Evolutionary conservation across 2,113 vertebrate genomes (phyloP), one percentile per base, ranked within the genome.

Genomic region (Gymnocephalus cernua): DNA sequence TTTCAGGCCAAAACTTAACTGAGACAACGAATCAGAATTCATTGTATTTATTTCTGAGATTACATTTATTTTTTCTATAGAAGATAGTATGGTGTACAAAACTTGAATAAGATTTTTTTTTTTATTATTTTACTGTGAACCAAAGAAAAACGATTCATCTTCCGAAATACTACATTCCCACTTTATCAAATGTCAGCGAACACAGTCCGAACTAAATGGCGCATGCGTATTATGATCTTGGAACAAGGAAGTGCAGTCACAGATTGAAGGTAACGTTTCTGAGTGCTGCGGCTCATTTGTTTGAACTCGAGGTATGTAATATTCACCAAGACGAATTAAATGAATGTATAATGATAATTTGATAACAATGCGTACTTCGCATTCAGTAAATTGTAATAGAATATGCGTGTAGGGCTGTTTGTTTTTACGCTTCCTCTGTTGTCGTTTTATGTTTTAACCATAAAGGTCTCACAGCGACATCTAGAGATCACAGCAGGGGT

Each of bases 211-310:
- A 14, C 32, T 1, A 29, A 50, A 29, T 1, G 0, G n/a, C 83
- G 63, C 89, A 82, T 86, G 89, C 83, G 85, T 23, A 5, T 6
- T 32, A 6, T 0, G 12, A 1, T 11, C n/a, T 16, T 16, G 18
- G 0, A 61, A 86, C 78, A 0, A 9, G 91, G 87, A 92, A 91
- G 82, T 47, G 62, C 23, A 23, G n/a, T 70, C 51, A 23, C 23
- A 53, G 6, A 9, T 11, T 10, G 25, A 53, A 32, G 44, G 21
- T 1, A 77, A 59, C 25, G 32, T 19, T 27, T 51, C 2, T 29
- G 6, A 51, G 9, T 63, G 16, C 68, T 56, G 1, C 19, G 27
- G 14, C 32, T 69, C 15, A 29, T 4, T 67, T 53, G 16, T 77
- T 76, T 65, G 23, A 11, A 79, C 63, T 68, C 16, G 48, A 79